phyloP scores from a whole-genome alignment of 2,113 vertebrate species.

The Coptodon bakossiorum region DNA sequence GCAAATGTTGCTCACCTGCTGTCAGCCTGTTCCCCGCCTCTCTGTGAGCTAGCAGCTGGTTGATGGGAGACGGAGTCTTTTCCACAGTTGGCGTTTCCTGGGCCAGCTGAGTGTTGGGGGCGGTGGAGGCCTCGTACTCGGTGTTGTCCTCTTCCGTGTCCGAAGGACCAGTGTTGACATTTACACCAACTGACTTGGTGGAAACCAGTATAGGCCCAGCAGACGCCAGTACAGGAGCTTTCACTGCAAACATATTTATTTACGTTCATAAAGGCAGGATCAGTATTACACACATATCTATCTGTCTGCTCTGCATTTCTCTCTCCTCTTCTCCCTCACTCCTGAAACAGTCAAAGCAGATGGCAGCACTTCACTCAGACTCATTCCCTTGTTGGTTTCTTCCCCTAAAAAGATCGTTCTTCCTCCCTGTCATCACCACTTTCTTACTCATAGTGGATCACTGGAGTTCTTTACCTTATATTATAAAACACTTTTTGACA shows the following conservation, averaged over 20 bases:
- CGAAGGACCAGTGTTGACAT: conserved; percentile 6
- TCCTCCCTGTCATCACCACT: neutral
- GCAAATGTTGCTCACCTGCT: neutral
- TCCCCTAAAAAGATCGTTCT: neutral
- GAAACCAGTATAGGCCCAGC: conserved; percentile 3
- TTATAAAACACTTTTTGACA: neutral
- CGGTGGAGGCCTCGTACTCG: conserved; percentile 53
- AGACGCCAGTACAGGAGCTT: neutral
- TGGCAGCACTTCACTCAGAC: neutral
- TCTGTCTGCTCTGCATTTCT: neutral
- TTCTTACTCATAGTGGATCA: neutral
- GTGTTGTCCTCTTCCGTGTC: conserved; percentile 53
- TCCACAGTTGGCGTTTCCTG: conserved; percentile 48
- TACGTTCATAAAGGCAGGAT: neutral
- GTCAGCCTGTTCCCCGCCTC: neutral
- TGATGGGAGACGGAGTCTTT: conserved; percentile 11
- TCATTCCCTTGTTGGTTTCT: neutral
- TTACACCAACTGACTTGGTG: conserved; percentile 3
- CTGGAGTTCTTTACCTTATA: neutral
- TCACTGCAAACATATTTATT: neutral
- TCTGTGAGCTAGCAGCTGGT: conserved; percentile 33
- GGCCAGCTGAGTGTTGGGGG: conserved; percentile 49
- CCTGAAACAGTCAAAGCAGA: neutral
- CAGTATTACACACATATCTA: neutral
- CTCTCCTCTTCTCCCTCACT: neutral